phyloP scores from a whole-genome alignment of 2,797 vertebrate species.

The Microctenopoma stevenorrisi region DNA sequence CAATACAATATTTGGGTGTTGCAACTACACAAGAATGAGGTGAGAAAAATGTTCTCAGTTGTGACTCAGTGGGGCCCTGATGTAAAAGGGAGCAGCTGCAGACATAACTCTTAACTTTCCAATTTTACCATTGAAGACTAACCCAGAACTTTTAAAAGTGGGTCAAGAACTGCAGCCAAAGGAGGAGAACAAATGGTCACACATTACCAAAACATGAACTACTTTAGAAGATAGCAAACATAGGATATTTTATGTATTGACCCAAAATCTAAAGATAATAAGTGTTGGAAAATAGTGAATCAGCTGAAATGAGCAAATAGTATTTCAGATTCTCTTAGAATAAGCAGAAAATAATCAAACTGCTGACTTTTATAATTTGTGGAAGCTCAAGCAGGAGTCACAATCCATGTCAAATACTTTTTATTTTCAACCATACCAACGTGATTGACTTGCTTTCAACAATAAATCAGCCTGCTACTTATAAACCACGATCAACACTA shows the following conservation, averaged over 20 bases:
- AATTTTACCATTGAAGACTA: slow-evolving; percentile 4
- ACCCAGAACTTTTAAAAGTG: slow-evolving; percentile 4
- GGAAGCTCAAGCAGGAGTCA: slow-evolving; percentile 39
- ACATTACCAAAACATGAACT: background rate
- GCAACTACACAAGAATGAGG: background rate
- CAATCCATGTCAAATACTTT: slow-evolving; percentile 70
- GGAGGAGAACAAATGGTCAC: background rate
- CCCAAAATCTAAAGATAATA: background rate
- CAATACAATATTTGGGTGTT: background rate
- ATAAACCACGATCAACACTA: slow-evolving; percentile 67
- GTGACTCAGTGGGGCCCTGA: slow-evolving; percentile 39
- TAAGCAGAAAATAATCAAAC: background rate
- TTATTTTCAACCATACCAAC: slow-evolving; percentile 79
- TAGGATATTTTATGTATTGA: background rate
- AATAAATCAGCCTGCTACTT: slow-evolving; percentile 68
- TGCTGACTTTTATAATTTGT: background rate
- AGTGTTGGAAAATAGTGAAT: background rate
- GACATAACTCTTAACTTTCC: slow-evolving; percentile 14
- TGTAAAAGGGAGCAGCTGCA: slow-evolving; percentile 44
- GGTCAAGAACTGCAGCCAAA: background rate
- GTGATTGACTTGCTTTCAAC: slow-evolving; percentile 63
- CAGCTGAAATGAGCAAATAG: no score
- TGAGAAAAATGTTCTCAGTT: slow-evolving; percentile 22
- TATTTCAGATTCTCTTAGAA: background rate
- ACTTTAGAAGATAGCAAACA: slow-evolving; percentile 1